Conservation (phyloP, 1,140 invertebrate genomes). For the Choristoneura fumiferana region DNA sequence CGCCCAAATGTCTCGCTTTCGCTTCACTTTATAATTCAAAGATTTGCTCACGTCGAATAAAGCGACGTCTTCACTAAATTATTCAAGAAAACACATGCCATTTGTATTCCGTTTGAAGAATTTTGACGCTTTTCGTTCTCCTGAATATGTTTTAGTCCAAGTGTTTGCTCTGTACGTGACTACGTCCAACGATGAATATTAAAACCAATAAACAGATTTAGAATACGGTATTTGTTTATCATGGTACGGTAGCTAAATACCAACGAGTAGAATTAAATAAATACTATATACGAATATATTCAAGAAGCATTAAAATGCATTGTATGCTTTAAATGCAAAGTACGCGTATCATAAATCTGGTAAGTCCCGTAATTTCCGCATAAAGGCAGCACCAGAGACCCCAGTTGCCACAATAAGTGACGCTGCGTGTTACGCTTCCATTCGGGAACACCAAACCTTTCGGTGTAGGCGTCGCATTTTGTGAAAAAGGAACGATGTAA, state of each 20-base stretch:
- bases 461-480: slow-evolving; percentile 20
- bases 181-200: neutral
- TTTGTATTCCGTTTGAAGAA: slow-evolving; percentile 26
- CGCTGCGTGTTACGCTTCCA: neutral
- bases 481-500: slow-evolving; percentile 23
- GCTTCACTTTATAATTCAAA: slow-evolving; percentile 64
- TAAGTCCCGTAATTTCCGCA: neutral
- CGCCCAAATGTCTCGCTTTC: slow-evolving; percentile 45
- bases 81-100: slow-evolving; percentile 47
- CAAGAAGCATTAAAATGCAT: neutral
- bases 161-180: slow-evolving; percentile 20
- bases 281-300: too few relatives aligned
- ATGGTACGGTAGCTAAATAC: too few relatives aligned
- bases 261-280: too few relatives aligned
- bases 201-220: neutral
- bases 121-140: slow-evolving; percentile 13
- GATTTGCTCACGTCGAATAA: slow-evolving; percentile 59
- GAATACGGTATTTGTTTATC: neutral
- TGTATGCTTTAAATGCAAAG: neutral
- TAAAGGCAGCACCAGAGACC: neutral
- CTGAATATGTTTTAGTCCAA: slow-evolving; percentile 20
- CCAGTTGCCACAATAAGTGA: slow-evolving; percentile 3
- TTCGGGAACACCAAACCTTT: neutral
- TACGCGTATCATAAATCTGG: neutral
- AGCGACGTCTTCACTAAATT: slow-evolving; percentile 51